Conservation (phyloP, 1,140 invertebrate species). For the Chlorops oryzae region DNA sequence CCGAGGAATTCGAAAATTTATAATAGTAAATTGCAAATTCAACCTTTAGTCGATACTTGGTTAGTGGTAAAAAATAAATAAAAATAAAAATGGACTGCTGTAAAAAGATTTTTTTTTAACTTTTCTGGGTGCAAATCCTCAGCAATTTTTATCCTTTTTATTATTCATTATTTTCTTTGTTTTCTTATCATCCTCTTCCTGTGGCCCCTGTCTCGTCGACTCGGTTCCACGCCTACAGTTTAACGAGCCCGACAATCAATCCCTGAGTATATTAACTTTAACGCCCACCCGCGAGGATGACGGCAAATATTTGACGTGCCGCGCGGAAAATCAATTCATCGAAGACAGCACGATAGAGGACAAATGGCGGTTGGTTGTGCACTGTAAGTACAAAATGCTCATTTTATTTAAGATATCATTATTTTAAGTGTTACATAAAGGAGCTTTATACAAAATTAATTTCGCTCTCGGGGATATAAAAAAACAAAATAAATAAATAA, state of each 20-base stretch:
- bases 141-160: too few species aligned
- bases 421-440: not conserved
- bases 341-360: constrained; percentile 75
- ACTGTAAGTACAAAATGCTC: constrained; percentile 56
- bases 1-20: too few species aligned
- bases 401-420: constrained; percentile 10
- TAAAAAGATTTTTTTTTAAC: too few species aligned
- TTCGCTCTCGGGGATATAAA: too few species aligned
- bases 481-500: too few species aligned
- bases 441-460: not conserved
- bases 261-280: constrained; percentile 72
- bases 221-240: constrained; percentile 57
- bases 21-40: too few species aligned
- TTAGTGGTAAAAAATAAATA: too few species aligned
- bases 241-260: constrained; percentile 75
- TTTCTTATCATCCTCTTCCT: not conserved
- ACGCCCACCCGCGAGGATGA: constrained; percentile 77
- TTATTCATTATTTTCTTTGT: constrained; percentile 19
- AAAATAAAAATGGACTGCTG: too few species aligned
- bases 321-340: constrained; percentile 79
- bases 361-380: constrained; percentile 69
- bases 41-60: too few species aligned
- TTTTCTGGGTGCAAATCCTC: too few species aligned
- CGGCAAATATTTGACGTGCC: constrained; percentile 78
- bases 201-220: constrained; percentile 1